phyloP scores from a whole-genome alignment of 2,113 vertebrate genomes.

The Pyrgilauda ruficollis region DNA sequence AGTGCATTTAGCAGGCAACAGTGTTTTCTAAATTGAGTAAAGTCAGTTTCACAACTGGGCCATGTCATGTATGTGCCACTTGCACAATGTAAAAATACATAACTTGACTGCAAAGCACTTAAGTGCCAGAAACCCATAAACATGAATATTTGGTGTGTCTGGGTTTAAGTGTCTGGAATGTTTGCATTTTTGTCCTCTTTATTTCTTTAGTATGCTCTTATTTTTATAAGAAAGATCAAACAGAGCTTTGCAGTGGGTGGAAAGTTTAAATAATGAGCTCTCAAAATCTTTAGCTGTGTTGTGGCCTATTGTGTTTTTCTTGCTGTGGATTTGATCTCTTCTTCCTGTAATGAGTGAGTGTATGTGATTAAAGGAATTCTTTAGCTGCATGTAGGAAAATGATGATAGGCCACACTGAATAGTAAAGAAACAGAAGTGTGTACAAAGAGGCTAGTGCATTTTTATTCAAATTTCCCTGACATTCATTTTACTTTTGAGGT shows the following conservation, averaged over 20 bases:
- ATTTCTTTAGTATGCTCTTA: background rate
- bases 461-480: background rate
- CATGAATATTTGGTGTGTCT: background rate
- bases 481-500: background rate
- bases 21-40: background rate
- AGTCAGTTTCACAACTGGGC: background rate
- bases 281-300: background rate
- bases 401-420: background rate
- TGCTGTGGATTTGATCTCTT: constrained; percentile 7
- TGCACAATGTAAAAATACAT: background rate
- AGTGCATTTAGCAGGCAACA: background rate
- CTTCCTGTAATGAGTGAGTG: background rate
- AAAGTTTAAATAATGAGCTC: background rate
- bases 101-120: background rate
- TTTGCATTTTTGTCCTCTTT: background rate
- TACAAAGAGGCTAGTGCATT: background rate
- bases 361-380: background rate
- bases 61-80: fast-evolving
- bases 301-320: background rate
- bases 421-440: background rate
- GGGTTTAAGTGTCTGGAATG: background rate
- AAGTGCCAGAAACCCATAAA: background rate
- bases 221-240: background rate
- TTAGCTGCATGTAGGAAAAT: background rate
- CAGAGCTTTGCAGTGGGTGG: background rate